phyloP scores from a whole-genome alignment of 2,797 vertebrate genomes.

The Hapalemur alaotrensis region DNA sequence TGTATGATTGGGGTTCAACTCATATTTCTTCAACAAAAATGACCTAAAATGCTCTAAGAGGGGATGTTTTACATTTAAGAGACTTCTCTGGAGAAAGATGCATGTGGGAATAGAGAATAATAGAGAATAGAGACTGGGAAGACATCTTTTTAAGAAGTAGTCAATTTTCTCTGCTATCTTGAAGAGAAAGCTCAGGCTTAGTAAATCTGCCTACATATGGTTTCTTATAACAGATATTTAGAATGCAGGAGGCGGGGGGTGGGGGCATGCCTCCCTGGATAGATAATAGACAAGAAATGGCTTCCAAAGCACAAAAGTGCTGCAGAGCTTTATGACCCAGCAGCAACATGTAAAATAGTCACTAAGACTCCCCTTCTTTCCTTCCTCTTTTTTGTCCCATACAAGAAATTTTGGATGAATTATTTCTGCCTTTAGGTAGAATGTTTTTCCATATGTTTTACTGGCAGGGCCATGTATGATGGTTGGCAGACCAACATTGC shows the following conservation, averaged over 20 bases:
- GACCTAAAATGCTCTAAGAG: background rate
- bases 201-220: background rate
- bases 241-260: background rate
- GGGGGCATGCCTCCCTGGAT: background rate
- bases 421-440: background rate
- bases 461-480: background rate
- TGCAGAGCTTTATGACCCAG: background rate
- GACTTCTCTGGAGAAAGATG: constrained; percentile 1
- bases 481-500: background rate
- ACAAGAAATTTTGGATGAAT: background rate
- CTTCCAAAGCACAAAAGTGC: background rate
- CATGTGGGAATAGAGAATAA: background rate
- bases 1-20: background rate
- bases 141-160: background rate
- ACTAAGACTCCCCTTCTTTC: background rate
- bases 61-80: background rate
- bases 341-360: background rate
- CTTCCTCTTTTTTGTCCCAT: background rate
- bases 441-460: constrained; percentile 16
- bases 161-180: background rate
- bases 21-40: constrained; percentile 37
- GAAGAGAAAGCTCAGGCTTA: background rate
- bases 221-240: constrained; percentile 37
- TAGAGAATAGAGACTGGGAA: background rate
- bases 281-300: background rate